A percentile compares a stretch with the other conserved stretches of the same genome.
Conservation (phyloP, 2,888 invertebrate species). For the Scelioninae gen. 1 region DNA sequence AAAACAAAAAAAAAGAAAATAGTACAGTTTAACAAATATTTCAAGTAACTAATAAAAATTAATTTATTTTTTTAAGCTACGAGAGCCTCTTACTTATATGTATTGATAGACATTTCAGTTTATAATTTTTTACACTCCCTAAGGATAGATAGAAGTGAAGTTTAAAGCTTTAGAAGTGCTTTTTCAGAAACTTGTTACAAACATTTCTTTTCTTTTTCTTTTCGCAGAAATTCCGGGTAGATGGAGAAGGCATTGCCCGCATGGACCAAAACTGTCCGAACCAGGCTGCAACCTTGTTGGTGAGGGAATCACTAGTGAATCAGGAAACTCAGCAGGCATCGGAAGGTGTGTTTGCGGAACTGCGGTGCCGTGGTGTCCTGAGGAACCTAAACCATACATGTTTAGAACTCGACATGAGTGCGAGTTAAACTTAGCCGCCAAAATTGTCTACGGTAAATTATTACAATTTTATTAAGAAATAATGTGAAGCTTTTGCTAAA, state of each 20-base stretch:
- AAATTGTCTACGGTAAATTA: constrained; percentile 80
- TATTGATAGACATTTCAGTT: no score
- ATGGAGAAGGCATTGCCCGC: constrained; percentile 81
- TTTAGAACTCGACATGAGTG: constrained; percentile 81
- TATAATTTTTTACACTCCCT: constrained; percentile 3
- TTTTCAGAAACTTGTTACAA: constrained; percentile 46
- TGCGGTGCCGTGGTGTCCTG: constrained; percentile 81
- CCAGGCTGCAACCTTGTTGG: constrained; percentile 82
- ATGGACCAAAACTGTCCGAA: constrained; percentile 78
- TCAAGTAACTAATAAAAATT: no score
- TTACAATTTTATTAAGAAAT: not conserved
- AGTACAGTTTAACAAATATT: no score
- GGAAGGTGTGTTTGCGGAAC: constrained; percentile 82
- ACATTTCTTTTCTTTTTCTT: constrained; percentile 22
- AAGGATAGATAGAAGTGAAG: constrained; percentile 24
- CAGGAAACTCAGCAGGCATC: constrained; percentile 73
- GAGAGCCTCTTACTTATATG: no score
- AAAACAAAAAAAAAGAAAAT: no score
- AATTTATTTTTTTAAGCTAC: no score
- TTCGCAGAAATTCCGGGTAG: constrained; percentile 69
- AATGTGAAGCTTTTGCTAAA: no score
- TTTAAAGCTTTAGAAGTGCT: constrained; percentile 48
- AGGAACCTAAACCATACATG: constrained; percentile 80
- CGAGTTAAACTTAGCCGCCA: constrained; percentile 81
- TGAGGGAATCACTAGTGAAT: constrained; percentile 75